A percentile compares a stretch with the other conserved stretches of the same genome.
These are phyloP conservation scores for Platypus cylindrus DNA, from an alignment of 2,888 invertebrate species.

Conservation along the genomic window DNA sequence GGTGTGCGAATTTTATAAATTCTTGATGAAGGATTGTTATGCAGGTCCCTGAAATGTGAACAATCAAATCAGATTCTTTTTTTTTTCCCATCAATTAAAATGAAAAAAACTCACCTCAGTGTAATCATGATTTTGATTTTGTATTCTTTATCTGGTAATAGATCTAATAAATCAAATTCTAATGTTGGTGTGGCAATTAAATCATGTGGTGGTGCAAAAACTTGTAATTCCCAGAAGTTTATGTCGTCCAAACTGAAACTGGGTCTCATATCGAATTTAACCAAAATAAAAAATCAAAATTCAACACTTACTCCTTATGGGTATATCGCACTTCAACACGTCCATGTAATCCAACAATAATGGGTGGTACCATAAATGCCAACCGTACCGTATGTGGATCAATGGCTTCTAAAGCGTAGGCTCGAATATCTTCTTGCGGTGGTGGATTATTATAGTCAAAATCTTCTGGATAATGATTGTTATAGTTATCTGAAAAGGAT, in stretches of 20 bases:
- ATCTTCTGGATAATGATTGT: slow-evolving; percentile 27
- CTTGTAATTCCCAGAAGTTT: slow-evolving; percentile 68
- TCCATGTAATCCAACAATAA: slow-evolving; percentile 75
- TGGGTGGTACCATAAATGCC: slow-evolving; percentile 68
- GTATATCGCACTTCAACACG: slow-evolving; percentile 80
- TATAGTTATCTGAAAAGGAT: slow-evolving; percentile 9
- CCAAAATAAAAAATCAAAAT: too few species aligned
- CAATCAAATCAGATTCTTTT: neutral
- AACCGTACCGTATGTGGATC: slow-evolving; percentile 69
- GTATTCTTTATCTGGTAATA: slow-evolving; percentile 70
- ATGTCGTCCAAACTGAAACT: slow-evolving; percentile 45
- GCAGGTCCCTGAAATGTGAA: slow-evolving; percentile 42
- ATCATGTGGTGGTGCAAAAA: slow-evolving; percentile 77
- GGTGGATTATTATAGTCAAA: slow-evolving; percentile 26
- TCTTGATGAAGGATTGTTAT: slow-evolving; percentile 65
- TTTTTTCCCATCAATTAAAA: neutral
- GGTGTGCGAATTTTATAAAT: slow-evolving; percentile 64
- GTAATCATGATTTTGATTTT: slow-evolving; percentile 70
- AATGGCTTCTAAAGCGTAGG: slow-evolving; percentile 54
- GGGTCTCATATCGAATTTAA: too few species aligned
- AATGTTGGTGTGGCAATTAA: slow-evolving; percentile 73
- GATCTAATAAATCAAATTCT: slow-evolving; percentile 66
- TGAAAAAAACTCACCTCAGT: slow-evolving; percentile 36
- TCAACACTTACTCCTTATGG: slow-evolving; percentile 51
- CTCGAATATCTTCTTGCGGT: slow-evolving; percentile 38